These are phyloP conservation scores for Rhimphoctona megacephalus DNA, from an alignment of 2,888 invertebrate species.

Conservation along the genomic window DNA sequence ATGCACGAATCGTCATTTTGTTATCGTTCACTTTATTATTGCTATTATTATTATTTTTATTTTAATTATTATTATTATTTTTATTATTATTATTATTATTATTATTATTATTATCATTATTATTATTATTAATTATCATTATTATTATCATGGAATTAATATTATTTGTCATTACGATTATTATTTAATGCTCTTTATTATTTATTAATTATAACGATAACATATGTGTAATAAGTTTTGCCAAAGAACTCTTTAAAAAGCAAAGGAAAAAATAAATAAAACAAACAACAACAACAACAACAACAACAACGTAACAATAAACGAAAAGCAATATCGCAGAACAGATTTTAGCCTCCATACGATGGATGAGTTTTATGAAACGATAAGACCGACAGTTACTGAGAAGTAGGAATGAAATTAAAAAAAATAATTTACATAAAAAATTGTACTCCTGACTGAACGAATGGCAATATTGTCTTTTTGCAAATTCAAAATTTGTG, in stretches of 20 bases:
- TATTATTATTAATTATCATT: constrained; percentile 57
- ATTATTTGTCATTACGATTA: constrained; percentile 73
- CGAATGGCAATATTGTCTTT: constrained; percentile 43
- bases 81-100: constrained; percentile 64
- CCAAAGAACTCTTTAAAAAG: constrained; percentile 82
- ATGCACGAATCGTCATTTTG: constrained; percentile 60
- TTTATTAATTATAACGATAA: constrained; percentile 83
- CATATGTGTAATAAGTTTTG: constrained; percentile 85
- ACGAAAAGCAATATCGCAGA: constrained; percentile 68
- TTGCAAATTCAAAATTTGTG: constrained; percentile 46
- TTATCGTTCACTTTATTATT: constrained; percentile 74
- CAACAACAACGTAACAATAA: constrained; percentile 43
- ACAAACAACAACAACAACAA: constrained; percentile 50
- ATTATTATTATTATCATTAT: constrained; percentile 74
- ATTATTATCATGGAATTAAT: constrained; percentile 67
- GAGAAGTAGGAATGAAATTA: constrained; percentile 25
- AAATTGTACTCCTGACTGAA: constrained; percentile 53
- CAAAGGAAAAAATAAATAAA: constrained; percentile 49
- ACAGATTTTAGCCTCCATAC: constrained; percentile 71
- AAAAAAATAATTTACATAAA: constrained; percentile 15
- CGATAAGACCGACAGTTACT: constrained; percentile 35
- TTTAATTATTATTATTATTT: constrained; percentile 76
- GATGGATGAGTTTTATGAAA: constrained; percentile 69
- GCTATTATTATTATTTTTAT: constrained; percentile 71
- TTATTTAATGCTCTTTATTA: constrained; percentile 83